phyloP scores from a whole-genome alignment of 30 jellyfish, hydroid and myxozoan genomes.

The Catostylus mosaicus region DNA sequence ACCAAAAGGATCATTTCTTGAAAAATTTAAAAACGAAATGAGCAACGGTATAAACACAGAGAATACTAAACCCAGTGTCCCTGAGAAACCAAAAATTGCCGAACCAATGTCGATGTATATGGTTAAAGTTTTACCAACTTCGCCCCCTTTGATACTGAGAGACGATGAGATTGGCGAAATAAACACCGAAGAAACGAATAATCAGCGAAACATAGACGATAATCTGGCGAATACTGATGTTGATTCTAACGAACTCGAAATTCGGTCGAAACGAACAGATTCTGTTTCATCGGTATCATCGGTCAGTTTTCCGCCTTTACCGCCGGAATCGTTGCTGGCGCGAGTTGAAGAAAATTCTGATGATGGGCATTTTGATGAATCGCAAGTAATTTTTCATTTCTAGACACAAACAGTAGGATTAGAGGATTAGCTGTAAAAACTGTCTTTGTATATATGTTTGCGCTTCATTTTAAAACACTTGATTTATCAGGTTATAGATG shows the following conservation, averaged over 20 bases:
- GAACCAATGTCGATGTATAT: slow-evolving; percentile 56
- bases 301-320: slow-evolving; percentile 59
- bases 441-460: neutral
- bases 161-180: slow-evolving; percentile 21
- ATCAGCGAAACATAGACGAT: neutral
- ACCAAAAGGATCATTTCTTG: neutral
- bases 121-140: slow-evolving; percentile 64
- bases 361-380: slow-evolving; percentile 25
- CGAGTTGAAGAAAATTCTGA: slow-evolving; percentile 56
- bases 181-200: neutral
- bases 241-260: neutral
- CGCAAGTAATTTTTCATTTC: slow-evolving; percentile 40
- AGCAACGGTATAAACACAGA: neutral
- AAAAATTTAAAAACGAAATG: neutral
- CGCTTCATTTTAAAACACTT: neutral
- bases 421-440: too few relatives aligned
- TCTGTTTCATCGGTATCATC: slow-evolving; percentile 56
- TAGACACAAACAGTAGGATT: too few relatives aligned
- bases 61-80: slow-evolving; percentile 12
- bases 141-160: slow-evolving; percentile 51
- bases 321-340: slow-evolving; percentile 61
- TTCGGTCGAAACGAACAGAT: slow-evolving; percentile 35
- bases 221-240: neutral
- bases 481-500: neutral
- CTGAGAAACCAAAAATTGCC: slow-evolving; percentile 10